Evolutionary conservation across 2,888 invertebrate species (phyloP).

Genomic region (Chelonus formosanus): DNA sequence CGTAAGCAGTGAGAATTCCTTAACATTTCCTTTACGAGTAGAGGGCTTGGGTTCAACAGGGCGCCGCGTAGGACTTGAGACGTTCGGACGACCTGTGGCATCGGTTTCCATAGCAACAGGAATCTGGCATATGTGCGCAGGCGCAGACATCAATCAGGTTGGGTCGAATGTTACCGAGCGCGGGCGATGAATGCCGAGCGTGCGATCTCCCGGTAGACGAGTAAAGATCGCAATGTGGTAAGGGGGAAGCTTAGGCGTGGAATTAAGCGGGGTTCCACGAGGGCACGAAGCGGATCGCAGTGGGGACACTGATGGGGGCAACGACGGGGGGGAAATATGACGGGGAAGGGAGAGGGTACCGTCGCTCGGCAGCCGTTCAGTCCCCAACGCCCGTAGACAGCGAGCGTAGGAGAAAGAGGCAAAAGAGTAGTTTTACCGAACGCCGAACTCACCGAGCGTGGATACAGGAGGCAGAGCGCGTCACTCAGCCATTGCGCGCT

Average conservation of each 20-base stretch:
- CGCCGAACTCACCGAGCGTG: conserved; percentile 13
- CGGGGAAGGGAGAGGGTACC: conserved; percentile 45
- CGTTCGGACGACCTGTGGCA: conserved; percentile 33
- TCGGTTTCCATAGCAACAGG: conserved; percentile 49
- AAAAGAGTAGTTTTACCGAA: conserved; percentile 3
- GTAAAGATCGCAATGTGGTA: conserved; percentile 24
- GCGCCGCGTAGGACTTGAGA: conserved; percentile 20
- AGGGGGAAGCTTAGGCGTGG: not conserved
- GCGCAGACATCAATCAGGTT: conserved; percentile 18
- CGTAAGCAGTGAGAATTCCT: conserved; percentile 15
- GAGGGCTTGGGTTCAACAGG: conserved; percentile 11
- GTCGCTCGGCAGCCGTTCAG: conserved; percentile 46
- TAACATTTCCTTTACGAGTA: conserved; percentile 5
- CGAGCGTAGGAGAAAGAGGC: conserved; percentile 41
- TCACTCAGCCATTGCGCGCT: conserved; percentile 25
- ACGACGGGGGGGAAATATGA: conserved; percentile 20
- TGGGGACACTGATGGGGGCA: conserved; percentile 14
- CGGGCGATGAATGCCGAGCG: not conserved
- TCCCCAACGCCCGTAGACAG: conserved; percentile 49
- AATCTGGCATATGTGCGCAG: conserved; percentile 11
- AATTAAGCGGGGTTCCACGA: conserved; percentile 31
- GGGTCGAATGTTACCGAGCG: conserved; percentile 23
- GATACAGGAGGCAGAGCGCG: not conserved
- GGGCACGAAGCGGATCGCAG: conserved; percentile 31
- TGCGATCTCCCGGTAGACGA: not conserved